Conservation (phyloP, 1,140 invertebrate species). For the Drosophila tsacasi region DNA sequence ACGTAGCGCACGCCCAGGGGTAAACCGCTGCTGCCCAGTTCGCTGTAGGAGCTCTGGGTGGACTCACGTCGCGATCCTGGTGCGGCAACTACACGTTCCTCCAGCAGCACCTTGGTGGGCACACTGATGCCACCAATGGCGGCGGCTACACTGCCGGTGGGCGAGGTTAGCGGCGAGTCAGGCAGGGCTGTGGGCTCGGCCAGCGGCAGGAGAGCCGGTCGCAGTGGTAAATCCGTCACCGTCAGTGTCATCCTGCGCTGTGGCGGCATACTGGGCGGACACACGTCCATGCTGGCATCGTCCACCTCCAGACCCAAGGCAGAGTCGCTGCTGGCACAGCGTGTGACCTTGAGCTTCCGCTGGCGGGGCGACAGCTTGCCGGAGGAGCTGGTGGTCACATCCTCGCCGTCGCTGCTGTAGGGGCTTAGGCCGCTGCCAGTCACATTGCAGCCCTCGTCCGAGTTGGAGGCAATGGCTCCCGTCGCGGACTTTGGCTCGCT, state of each 20-base stretch:
- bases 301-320: constrained; percentile 81
- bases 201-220: constrained; percentile 75
- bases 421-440: constrained; percentile 66
- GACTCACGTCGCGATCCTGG: constrained; percentile 75
- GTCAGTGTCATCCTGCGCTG: constrained; percentile 79
- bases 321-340: constrained; percentile 82
- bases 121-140: constrained; percentile 25
- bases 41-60: constrained; percentile 75
- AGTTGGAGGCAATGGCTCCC: constrained; percentile 62
- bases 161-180: constrained; percentile 66
- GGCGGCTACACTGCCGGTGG: constrained; percentile 38
- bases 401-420: constrained; percentile 79
- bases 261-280: constrained; percentile 16
- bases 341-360: constrained; percentile 72
- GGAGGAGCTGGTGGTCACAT: constrained; percentile 20
- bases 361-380: constrained; percentile 5
- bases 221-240: constrained; percentile 77
- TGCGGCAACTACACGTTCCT: constrained; percentile 75
- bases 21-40: constrained; percentile 50
- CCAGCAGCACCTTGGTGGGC: constrained; percentile 81
- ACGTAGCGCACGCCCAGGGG: constrained; percentile 87
- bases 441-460: constrained; percentile 79
- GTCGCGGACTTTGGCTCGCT: background rate
- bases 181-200: constrained; percentile 80
- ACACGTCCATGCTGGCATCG: constrained; percentile 53